Conservation (phyloP, 2,113 vertebrate species). For the Marmota flaviventris region DNA sequence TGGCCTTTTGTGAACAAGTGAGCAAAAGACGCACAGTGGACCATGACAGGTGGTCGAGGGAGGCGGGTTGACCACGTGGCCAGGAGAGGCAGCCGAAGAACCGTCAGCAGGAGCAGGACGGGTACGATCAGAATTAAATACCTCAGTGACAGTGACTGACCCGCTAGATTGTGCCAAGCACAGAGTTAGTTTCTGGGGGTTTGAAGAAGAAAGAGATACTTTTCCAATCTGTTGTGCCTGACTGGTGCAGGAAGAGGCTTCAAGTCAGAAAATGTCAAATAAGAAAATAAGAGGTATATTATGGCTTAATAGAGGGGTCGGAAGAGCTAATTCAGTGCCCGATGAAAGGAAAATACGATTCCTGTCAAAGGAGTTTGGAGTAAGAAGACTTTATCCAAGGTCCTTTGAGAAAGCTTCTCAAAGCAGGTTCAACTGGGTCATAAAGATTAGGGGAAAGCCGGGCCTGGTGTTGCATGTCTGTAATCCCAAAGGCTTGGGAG, state of each 20-base stretch:
- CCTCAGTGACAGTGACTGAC: neutral
- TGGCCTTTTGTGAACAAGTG: fast-evolving
- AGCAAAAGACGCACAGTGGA: no score
- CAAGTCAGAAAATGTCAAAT: neutral
- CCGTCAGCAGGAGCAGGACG: neutral
- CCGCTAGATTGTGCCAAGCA: neutral
- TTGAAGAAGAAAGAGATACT: neutral
- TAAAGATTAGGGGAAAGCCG: neutral
- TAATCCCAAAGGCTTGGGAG: neutral
- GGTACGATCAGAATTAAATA: neutral
- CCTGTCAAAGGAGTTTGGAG: neutral
- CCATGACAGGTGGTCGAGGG: neutral
- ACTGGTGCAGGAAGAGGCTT: neutral
- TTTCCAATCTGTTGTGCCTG: neutral
- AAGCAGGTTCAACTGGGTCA: neutral
- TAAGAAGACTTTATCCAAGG: neutral
- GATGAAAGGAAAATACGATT: neutral
- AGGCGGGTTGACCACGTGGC: neutral
- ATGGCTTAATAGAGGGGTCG: neutral
- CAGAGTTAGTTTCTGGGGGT: neutral
- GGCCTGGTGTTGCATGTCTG: neutral
- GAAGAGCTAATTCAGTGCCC: neutral
- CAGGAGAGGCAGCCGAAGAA: neutral
- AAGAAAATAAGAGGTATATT: neutral
- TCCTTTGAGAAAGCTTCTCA: neutral